These are phyloP conservation scores for Rhinogobius similis DNA, from an alignment of 2,113 vertebrate species.

Conservation along the genomic window DNA sequence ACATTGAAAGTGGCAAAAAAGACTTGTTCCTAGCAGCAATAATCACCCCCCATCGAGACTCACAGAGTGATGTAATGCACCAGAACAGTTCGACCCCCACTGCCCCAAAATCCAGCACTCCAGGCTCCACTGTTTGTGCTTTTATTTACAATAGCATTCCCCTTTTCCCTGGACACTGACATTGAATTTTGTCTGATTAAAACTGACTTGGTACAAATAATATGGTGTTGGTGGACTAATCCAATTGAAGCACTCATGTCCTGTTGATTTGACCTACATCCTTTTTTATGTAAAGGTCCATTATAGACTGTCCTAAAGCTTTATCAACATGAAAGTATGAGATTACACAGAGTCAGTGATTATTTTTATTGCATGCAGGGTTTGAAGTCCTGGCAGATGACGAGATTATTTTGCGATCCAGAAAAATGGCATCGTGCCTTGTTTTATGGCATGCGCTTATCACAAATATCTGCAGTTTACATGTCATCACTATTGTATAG, in stretches of 20 bases:
- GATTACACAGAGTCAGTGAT: neutral
- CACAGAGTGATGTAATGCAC: slow-evolving; percentile 58
- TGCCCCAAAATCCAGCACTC: slow-evolving; percentile 48
- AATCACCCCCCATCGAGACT: slow-evolving; percentile 27
- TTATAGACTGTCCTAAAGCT: neutral
- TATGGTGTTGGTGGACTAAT: slow-evolving; percentile 35
- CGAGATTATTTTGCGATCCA: slow-evolving; percentile 20
- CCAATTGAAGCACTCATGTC: slow-evolving; percentile 26
- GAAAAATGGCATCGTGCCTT: neutral
- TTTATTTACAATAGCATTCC: slow-evolving; percentile 43
- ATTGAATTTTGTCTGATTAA: slow-evolving; percentile 38
- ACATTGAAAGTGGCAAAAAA: neutral
- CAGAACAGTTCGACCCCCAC: slow-evolving; percentile 40
- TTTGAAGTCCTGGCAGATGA: slow-evolving; percentile 11
- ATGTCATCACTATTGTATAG: neutral
- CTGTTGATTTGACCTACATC: slow-evolving; percentile 28
- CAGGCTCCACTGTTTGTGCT: slow-evolving; percentile 51
- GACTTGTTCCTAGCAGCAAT: slow-evolving; percentile 30
- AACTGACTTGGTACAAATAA: slow-evolving; percentile 31
- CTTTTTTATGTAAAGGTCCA: slow-evolving; percentile 4
- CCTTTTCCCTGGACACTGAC: slow-evolving; percentile 36
- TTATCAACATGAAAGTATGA: slow-evolving; percentile 8
- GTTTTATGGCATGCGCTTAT: neutral
- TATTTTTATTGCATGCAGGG: neutral
- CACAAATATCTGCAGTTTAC: neutral